Evolutionary conservation across 2,113 vertebrate genomes (phyloP).

Genomic region (Cephalopterus ornatus): DNA sequence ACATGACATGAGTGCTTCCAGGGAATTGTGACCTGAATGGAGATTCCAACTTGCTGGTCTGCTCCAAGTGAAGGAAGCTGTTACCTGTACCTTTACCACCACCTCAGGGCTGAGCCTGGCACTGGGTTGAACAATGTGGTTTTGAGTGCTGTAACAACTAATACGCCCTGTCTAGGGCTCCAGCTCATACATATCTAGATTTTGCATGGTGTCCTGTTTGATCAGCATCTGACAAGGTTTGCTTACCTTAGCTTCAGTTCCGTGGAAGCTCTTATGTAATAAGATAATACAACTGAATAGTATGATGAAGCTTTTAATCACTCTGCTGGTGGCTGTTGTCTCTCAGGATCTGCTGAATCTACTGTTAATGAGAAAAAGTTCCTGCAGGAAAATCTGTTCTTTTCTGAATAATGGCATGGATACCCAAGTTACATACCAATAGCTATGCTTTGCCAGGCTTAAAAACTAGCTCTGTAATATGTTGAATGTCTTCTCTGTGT

Average conservation of each 20-base stretch:
- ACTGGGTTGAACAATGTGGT: not conserved
- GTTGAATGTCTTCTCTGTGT: not conserved
- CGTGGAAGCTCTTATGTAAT: not conserved
- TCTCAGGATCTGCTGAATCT: not conserved
- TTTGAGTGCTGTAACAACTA: not conserved
- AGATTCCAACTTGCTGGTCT: not conserved
- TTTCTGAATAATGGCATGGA: not conserved
- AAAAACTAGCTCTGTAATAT: not conserved
- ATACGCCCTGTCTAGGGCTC: not conserved
- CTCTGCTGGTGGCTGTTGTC: not conserved
- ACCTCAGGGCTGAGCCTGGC: not conserved
- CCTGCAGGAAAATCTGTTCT: not conserved
- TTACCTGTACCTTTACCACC: not conserved
- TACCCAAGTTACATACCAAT: not conserved
- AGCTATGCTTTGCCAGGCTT: not conserved
- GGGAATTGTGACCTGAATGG: not conserved
- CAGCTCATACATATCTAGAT: not conserved
- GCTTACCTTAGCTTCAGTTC: not conserved
- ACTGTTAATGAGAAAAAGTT: not conserved
- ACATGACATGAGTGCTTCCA: not conserved
- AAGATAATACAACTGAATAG: not conserved
- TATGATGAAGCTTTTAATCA: not conserved
- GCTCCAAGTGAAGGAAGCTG: not conserved
- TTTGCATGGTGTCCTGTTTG: not conserved
- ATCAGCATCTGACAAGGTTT: not conserved